A percentile compares a stretch with the other conserved stretches of the same genome.
These are phyloP conservation scores for Miichthys miiuy DNA, from an alignment of 2,797 vertebrate genomes.

Conservation along the genomic window DNA sequence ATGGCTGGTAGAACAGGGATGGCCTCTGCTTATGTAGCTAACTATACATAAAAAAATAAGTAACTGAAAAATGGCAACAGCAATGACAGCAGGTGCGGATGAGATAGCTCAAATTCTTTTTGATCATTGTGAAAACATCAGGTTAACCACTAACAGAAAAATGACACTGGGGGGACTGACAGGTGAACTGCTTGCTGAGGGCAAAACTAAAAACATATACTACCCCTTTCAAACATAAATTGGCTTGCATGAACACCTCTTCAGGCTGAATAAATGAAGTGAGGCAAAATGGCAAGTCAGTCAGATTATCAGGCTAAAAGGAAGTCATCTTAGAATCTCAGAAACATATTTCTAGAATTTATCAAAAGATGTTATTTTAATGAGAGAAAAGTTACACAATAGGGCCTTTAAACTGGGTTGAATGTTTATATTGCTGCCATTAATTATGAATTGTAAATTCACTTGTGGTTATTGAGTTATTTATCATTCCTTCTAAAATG, in stretches of 20 bases:
- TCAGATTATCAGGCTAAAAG: background rate
- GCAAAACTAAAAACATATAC: background rate
- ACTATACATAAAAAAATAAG: too few relatives aligned
- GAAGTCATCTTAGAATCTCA: background rate
- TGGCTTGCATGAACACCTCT: background rate
- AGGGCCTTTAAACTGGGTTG: too few relatives aligned
- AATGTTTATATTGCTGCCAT: background rate
- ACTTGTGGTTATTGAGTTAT: background rate
- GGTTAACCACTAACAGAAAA: background rate
- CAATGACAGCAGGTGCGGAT: too few relatives aligned
- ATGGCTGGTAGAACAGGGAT: too few relatives aligned
- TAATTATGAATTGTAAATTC: background rate
- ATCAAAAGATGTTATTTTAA: too few relatives aligned
- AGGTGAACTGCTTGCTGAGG: background rate
- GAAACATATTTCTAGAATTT: background rate
- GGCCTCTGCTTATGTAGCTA: background rate
- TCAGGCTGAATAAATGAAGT: background rate
- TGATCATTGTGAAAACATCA: background rate
- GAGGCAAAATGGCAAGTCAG: background rate
- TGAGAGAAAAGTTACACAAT: too few relatives aligned
- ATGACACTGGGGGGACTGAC: background rate
- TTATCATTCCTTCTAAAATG: background rate
- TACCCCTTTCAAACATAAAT: background rate
- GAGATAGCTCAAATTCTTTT: too few relatives aligned
- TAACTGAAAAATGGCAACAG: background rate